These are phyloP conservation scores for Drosophila parabipectinata DNA, from an alignment of 1,140 invertebrate genomes.

Conservation along the genomic window DNA sequence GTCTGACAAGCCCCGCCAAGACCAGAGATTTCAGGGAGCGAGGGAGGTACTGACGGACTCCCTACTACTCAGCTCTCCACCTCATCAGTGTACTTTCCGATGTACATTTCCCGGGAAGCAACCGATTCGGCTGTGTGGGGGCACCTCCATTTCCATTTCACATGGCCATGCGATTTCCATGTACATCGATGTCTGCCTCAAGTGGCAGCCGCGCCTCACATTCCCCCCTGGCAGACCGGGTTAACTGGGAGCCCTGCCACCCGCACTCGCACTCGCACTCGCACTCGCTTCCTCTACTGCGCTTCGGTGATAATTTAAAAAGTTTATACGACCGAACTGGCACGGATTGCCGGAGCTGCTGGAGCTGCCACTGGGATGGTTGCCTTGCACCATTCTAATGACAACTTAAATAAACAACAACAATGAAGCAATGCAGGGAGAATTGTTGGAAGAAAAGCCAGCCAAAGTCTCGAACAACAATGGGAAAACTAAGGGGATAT, in stretches of 20 bases:
- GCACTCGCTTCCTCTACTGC: slow-evolving; percentile 35
- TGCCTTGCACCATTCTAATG: slow-evolving; percentile 72
- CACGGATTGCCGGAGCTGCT: slow-evolving; percentile 36
- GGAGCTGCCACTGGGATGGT: slow-evolving; percentile 24
- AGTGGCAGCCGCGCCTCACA: slow-evolving; percentile 60
- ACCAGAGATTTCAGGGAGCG: slow-evolving; percentile 20
- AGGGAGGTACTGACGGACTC: too few relatives aligned
- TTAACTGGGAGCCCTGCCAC: neutral
- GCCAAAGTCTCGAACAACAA: slow-evolving; percentile 26
- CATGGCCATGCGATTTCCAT: slow-evolving; percentile 78
- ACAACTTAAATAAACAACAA: slow-evolving; percentile 81
- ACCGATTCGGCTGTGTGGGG: slow-evolving; percentile 2
- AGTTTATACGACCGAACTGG: slow-evolving; percentile 71
- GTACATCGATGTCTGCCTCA: slow-evolving; percentile 65
- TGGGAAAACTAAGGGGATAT: neutral
- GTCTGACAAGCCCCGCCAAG: slow-evolving; percentile 25
- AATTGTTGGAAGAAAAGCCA: slow-evolving; percentile 31
- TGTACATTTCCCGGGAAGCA: slow-evolving; percentile 58
- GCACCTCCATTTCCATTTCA: slow-evolving; percentile 59
- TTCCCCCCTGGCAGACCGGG: neutral
- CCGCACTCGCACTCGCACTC: slow-evolving; percentile 25
- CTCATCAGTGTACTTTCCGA: slow-evolving; percentile 44
- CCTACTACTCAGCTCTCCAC: slow-evolving; percentile 3
- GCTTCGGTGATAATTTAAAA: slow-evolving; percentile 78
- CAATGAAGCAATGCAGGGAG: slow-evolving; percentile 44